phyloP scores from a whole-genome alignment of 2,888 invertebrate genomes.

The Pimpla rufipes region DNA sequence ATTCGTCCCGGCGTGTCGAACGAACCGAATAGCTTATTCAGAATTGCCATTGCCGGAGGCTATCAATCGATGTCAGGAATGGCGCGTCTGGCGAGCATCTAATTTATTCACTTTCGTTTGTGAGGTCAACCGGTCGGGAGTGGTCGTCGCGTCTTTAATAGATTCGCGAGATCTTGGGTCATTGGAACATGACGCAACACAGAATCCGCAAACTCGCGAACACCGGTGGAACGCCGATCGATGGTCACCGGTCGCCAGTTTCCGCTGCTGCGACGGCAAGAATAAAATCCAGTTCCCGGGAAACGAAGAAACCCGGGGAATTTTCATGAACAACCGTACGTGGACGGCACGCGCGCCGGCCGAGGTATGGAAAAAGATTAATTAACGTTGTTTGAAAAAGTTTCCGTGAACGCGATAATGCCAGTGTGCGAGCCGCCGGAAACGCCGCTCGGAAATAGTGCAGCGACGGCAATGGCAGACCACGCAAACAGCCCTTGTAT shows the following conservation, averaged over 20 bases:
- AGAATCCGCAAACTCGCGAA: neutral
- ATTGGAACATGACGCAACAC: conserved; percentile 7
- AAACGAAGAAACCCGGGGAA: conserved; percentile 1
- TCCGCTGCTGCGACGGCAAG: neutral
- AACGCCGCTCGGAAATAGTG: conserved; percentile 15
- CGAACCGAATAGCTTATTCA: neutral
- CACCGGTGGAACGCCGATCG: neutral
- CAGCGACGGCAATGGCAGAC: conserved; percentile 1
- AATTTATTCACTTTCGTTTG: conserved; percentile 33
- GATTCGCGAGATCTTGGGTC: conserved; percentile 7
- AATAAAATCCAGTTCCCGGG: conserved; percentile 15
- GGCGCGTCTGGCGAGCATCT: neutral
- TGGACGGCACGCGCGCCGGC: no score
- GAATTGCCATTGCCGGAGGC: neutral
- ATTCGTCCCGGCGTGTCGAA: neutral
- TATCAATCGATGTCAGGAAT: neutral
- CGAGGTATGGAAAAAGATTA: conserved; percentile 43
- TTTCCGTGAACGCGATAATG: conserved; percentile 25
- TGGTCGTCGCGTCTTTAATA: neutral
- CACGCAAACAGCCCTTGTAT: neutral
- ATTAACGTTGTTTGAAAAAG: conserved; percentile 55
- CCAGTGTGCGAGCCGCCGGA: conserved; percentile 2
- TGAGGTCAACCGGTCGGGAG: neutral
- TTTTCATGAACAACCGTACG: neutral
- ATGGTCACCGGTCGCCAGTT: conserved; percentile 1